These are phyloP conservation scores for Pseudorhombus dupliciocellatus DNA, from an alignment of 2,113 vertebrate species.

Conservation along the genomic window DNA sequence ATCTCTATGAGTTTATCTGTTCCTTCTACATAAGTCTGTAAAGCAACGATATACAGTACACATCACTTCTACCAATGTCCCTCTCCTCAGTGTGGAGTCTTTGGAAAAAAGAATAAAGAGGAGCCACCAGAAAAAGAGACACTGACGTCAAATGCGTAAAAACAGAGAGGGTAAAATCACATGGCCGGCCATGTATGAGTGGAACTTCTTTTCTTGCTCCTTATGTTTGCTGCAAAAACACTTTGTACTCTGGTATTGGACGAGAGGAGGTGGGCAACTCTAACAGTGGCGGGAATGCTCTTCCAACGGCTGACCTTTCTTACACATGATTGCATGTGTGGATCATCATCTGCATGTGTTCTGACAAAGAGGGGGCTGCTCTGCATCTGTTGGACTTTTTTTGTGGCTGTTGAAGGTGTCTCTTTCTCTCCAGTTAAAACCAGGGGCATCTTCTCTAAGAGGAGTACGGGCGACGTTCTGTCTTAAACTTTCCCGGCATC, in stretches of 20 bases:
- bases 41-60: conserved; percentile 14
- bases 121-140: conserved; percentile 96
- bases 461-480: conserved; percentile 30
- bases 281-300: conserved; percentile 23
- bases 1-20: too few relatives aligned
- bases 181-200: conserved; percentile 68
- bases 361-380: conserved; percentile 15
- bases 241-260: conserved; percentile 51
- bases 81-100: conserved; percentile 94
- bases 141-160: conserved; percentile 96
- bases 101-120: conserved; percentile 95
- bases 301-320: conserved; percentile 24
- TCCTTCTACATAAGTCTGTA: neutral
- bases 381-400: conserved; percentile 34
- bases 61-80: conserved; percentile 85
- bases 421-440: conserved; percentile 13
- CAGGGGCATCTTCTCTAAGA: conserved; percentile 21
- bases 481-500: conserved; percentile 28
- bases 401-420: conserved; percentile 28
- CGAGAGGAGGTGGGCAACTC: conserved; percentile 25
- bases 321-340: conserved; percentile 54
- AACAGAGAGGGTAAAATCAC: conserved; percentile 66
- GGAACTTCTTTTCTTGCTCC: conserved; percentile 56
- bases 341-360: conserved; percentile 60
- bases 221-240: conserved; percentile 38